phyloP scores from a whole-genome alignment of 64 coral and sea anemone genomes.

The Astreopora myriophthalma region DNA sequence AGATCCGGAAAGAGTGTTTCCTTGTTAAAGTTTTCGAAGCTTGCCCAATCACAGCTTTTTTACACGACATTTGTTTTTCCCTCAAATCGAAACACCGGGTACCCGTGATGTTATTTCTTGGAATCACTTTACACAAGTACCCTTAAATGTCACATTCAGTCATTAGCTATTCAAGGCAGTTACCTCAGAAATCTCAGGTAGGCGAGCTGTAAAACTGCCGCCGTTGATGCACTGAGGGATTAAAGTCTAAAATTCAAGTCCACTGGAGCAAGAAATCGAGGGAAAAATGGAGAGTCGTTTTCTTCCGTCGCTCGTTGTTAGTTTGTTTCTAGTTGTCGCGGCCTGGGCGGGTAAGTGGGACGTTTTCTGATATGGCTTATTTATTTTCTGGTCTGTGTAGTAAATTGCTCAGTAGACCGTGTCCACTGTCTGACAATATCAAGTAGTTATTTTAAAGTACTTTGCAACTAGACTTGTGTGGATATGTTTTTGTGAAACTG shows the following conservation, averaged over 20 bases:
- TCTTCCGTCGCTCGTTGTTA: not conserved
- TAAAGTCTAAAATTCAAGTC: not conserved
- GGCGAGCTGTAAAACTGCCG: not conserved
- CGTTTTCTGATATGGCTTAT: not conserved
- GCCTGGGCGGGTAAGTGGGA: not conserved
- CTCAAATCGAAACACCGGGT: not conserved
- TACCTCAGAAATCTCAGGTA: slow-evolving; percentile 1
- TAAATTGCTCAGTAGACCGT: not conserved
- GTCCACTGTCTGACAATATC: not conserved
- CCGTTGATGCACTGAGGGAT: not conserved
- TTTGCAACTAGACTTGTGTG: not conserved
- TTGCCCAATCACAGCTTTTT: not conserved
- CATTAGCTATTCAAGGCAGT: slow-evolving; percentile 38
- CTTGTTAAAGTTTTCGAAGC: not conserved
- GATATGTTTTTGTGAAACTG: not conserved
- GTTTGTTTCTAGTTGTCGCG: not conserved
- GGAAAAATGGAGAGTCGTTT: not conserved
- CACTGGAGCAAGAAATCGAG: not conserved
- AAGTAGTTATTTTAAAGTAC: not conserved
- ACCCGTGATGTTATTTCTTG: slow-evolving; percentile 24
- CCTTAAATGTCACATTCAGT: not conserved
- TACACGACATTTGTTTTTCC: not conserved
- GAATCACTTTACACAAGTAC: slow-evolving; percentile 30
- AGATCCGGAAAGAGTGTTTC: not conserved
- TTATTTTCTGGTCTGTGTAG: slow-evolving; percentile 10